Percentiles rank a stretch among this genome's conserved stretches.
Evolutionary conservation across 23 tunicate genomes (phyloP).

Genomic region (Styela plicata): DNA sequence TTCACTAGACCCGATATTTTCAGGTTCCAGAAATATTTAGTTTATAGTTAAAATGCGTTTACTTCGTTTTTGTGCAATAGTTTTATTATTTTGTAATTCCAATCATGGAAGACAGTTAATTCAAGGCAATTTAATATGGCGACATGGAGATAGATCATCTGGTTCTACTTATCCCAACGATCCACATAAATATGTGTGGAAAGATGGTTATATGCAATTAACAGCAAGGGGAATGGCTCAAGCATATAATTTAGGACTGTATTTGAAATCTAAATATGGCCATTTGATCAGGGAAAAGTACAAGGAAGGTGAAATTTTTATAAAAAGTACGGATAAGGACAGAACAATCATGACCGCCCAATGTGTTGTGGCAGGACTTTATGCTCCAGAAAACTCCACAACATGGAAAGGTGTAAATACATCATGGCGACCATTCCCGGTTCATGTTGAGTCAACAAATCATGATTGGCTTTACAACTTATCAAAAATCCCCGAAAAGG

Average conservation of each 20-base stretch:
- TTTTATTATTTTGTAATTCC: too few species aligned
- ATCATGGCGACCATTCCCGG: conserved; percentile 4
- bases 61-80: too few species aligned
- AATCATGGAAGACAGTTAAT: neutral
- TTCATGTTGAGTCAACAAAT: neutral
- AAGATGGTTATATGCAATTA: neutral
- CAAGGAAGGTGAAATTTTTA: neutral
- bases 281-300: neutral
- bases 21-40: too few species aligned
- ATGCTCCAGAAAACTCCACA: neutral
- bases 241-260: conserved; percentile 2
- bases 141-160: conserved; percentile 21
- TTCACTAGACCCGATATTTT: too few species aligned
- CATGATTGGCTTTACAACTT: conserved; percentile 1
- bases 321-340: conserved; percentile 23
- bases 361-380: conserved; percentile 12
- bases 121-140: conserved; percentile 21
- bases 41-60: too few species aligned
- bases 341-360: conserved; percentile 14
- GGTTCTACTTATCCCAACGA: conserved; percentile 7
- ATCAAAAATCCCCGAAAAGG: neutral
- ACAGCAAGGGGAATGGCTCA: conserved; percentile 1
- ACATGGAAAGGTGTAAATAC: conserved; percentile 4
- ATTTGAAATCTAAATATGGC: conserved; percentile 12
- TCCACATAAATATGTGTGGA: conserved; percentile 13